Percentiles rank a stretch among this genome's conserved stretches.
These are phyloP conservation scores for Brachyhypopomus gauderio DNA, from an alignment of 2,113 vertebrate species.

Conservation along the genomic window DNA sequence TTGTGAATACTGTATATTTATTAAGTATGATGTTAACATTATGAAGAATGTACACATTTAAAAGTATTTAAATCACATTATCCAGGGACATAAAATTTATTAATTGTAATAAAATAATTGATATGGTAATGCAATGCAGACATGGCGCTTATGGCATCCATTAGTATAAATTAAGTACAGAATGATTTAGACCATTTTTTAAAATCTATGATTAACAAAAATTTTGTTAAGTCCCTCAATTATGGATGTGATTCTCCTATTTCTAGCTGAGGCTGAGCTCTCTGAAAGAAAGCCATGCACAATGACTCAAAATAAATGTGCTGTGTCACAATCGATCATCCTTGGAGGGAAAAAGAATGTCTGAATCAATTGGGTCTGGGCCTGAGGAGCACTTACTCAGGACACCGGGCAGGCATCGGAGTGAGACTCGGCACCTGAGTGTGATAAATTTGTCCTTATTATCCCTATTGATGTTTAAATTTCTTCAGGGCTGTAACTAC, in stretches of 20 bases:
- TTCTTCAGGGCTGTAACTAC: conserved; percentile 90
- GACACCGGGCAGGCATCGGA: conserved; percentile 77
- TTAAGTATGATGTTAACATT: too few species aligned
- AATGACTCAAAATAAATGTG: conserved; percentile 76
- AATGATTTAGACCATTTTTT: neutral
- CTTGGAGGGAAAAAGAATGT: conserved; percentile 84
- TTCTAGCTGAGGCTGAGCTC: neutral
- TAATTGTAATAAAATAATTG: too few species aligned
- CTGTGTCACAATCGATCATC: conserved; percentile 87
- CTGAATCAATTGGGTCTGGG: conserved; percentile 83
- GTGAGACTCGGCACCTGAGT: conserved; percentile 72
- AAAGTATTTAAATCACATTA: neutral
- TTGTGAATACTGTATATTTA: too few species aligned
- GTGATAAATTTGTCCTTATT: conserved; percentile 92
- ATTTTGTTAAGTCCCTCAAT: neutral
- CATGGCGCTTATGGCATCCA: neutral
- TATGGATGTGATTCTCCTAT: conserved; percentile 1
- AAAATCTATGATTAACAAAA: conserved; percentile 23
- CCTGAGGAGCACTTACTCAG: conserved; percentile 67
- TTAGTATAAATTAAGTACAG: neutral
- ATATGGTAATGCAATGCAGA: neutral
- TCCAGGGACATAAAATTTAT: too few species aligned
- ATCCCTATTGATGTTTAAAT: conserved; percentile 91
- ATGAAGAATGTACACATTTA: neutral
- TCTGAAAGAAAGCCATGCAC: conserved; percentile 24